phyloP scores from a whole-genome alignment of 2,888 invertebrate genomes.

The Drosophila quinaria region DNA sequence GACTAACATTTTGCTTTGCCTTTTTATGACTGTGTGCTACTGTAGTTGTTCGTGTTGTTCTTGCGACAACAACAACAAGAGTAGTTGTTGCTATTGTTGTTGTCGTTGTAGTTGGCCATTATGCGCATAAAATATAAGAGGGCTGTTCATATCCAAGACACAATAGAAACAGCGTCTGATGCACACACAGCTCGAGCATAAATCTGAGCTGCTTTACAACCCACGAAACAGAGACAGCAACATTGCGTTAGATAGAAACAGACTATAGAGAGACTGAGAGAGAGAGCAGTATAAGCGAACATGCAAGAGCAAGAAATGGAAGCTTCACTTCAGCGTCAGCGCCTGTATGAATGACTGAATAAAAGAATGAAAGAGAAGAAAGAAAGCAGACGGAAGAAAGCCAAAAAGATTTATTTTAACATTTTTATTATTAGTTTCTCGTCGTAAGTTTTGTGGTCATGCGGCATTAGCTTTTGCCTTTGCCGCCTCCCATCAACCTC shows the following conservation, averaged over 20 bases:
- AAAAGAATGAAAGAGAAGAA: too few species aligned
- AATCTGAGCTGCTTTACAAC: conserved; percentile 69
- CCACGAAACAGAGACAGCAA: conserved; percentile 32
- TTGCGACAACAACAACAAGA: background rate
- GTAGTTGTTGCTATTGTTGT: conserved; percentile 23
- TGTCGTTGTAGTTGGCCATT: conserved; percentile 69
- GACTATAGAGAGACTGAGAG: conserved; percentile 10
- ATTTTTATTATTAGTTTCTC: conserved; percentile 77
- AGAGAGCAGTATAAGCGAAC: background rate
- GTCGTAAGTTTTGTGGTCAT: conserved; percentile 64
- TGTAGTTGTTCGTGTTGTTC: conserved; percentile 30
- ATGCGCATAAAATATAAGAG: conserved; percentile 80
- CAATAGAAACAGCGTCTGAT: conserved; percentile 68
- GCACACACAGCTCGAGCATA: conserved; percentile 60
- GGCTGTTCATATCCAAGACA: conserved; percentile 72
- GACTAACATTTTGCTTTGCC: conserved; percentile 54
- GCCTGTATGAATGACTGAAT: conserved; percentile 2
- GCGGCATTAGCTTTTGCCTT: conserved; percentile 53
- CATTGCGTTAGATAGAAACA: background rate
- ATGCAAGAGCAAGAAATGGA: conserved; percentile 47
- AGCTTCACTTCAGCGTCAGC: conserved; percentile 38
- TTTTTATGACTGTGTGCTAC: conserved; percentile 51
- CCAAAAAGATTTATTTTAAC: conserved; percentile 75
- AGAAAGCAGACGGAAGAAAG: conserved; percentile 11
- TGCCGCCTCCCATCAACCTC: conserved; percentile 36